Base-by-base conservation (phyloP, 2,888 invertebrate species). In the Parthenolecanium corni region DNA sequence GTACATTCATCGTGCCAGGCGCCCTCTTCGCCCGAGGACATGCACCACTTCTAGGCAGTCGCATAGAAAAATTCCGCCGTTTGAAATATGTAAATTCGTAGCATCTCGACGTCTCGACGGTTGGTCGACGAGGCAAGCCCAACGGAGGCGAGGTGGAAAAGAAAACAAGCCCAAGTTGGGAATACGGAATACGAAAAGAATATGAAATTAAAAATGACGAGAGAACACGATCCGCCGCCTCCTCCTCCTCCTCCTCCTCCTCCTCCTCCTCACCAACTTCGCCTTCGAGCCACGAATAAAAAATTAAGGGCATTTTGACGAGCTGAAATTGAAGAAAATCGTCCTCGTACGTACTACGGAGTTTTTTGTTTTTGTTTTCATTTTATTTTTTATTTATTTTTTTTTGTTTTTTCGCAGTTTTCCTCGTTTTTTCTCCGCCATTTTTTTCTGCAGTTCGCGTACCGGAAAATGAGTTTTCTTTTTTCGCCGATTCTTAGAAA, bases 401-500 rank as follows among this genome's bases (percentile, higher is more conserved):
- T 5, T 14, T 42, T 42, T 42, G 4, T 42, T 42, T 42, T 5
- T 42, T 42, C n/a, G 4, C 18, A 16, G 9, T 38, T 38, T 38
- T 38, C 38, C 44, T 16, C 6, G 4, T 16, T 42, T 14, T 42
- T 14, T 42, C 18, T 42, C 44, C 38, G 38, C 44, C 44, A 42
- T 42, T 42, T 42, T 14, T 38, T 14, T 38, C 40, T 54, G 18
- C 44, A 44, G 44, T 56, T 16, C 56, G 46, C 56, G 46, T 16
- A 56, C 56, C 56, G 56, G 56, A 56, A 56, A 56, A 56, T 56
- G 56, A 56, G 56, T 46, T 56, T 56, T 56, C 56, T 53, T 53
- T 53, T 40, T n/a, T n/a, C n/a, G n/a, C 31, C 31, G 9, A 31
- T 31, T 31, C 31, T 9, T 31, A 6, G 31, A 31, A 31, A 31